Evolutionary conservation across 2,888 invertebrate species (phyloP), one percentile per base, ranked within the genome.

Genomic region (Hetaerina titia): DNA sequence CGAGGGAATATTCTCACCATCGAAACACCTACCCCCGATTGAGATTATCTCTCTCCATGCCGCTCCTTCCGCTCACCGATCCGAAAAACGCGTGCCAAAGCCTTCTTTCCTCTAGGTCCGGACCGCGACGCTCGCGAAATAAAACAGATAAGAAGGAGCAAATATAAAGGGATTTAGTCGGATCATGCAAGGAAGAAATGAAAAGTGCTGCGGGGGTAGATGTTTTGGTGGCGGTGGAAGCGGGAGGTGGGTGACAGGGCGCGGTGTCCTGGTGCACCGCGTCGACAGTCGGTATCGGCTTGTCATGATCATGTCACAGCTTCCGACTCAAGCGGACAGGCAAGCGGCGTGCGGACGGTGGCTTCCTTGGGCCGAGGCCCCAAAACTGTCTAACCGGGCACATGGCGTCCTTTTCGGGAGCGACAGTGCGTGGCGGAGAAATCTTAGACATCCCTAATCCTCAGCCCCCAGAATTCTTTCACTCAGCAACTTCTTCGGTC

Each of bases 321-420:
- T 92, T 92, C 92, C 92, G 92, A 92, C n/a, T 81, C 31, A 81
- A 81, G 81, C 11, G 31, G 31, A 15, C 81, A 31, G 81, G 81
- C 25, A 8, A 57, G 57, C 9, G 92, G 92, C 19, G 56, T 69
- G 69, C 92, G 45, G 89, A 58, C 89, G 89, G 92, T 92, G 92
- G 92, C 69, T 81, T 31, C 5, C 25, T 69, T 69, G 81, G 69
- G 17, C 69, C 45, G 19, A 69, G 56, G 74, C 15, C 74, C 92
- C 19, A 15, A 90, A 92, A 69, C 92, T 69, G 92, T 92, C 81
- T 31, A 31, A 25, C 31, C n/a, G 81, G 22, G 81, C 64, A 31
- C 64, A 17, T 63, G 90, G 90, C 19, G 81, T 9, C 31, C 90
- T 25, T 19, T 8, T 63, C 56, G 92, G 17, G 92, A 69, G 92